These are phyloP conservation scores for Temnothorax nylanderi DNA, from an alignment of 1,140 invertebrate genomes.

Conservation along the genomic window DNA sequence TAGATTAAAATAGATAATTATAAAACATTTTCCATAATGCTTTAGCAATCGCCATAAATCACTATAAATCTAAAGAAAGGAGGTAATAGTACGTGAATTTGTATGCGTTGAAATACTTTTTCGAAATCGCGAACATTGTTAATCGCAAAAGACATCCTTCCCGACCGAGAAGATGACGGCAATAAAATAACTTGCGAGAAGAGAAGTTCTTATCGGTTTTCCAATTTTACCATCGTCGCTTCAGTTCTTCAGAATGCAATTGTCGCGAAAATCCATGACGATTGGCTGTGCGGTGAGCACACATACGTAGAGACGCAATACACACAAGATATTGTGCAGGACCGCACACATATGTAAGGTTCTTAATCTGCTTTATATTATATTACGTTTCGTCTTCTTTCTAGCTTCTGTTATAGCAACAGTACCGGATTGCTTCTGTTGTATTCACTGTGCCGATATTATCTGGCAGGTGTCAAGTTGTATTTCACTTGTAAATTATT, in stretches of 20 bases:
- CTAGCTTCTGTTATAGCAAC: neutral
- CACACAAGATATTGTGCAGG: neutral
- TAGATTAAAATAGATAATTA: neutral
- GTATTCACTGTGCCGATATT: constrained; percentile 5
- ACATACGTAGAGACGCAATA: neutral
- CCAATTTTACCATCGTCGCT: constrained; percentile 68
- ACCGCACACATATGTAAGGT: neutral
- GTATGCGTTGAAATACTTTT: neutral
- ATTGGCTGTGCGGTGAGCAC: neutral
- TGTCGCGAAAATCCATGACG: constrained; percentile 21
- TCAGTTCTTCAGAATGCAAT: constrained; percentile 54
- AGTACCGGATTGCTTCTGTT: neutral
- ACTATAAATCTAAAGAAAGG: neutral
- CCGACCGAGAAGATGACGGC: neutral
- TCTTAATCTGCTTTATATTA: neutral
- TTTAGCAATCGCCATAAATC: neutral
- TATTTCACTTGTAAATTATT: constrained; percentile 63
- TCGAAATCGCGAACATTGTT: constrained; percentile 14
- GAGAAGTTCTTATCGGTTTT: constrained; percentile 72
- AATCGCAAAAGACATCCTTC: constrained; percentile 18
- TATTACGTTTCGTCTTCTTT: neutral
- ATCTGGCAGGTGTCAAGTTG: constrained; percentile 43
- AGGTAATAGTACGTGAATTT: neutral
- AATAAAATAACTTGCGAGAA: constrained; percentile 49
- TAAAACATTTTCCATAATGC: neutral